Evolutionary conservation across 2,888 invertebrate genomes (phyloP).

Genomic region (Ophioninae sp.): DNA sequence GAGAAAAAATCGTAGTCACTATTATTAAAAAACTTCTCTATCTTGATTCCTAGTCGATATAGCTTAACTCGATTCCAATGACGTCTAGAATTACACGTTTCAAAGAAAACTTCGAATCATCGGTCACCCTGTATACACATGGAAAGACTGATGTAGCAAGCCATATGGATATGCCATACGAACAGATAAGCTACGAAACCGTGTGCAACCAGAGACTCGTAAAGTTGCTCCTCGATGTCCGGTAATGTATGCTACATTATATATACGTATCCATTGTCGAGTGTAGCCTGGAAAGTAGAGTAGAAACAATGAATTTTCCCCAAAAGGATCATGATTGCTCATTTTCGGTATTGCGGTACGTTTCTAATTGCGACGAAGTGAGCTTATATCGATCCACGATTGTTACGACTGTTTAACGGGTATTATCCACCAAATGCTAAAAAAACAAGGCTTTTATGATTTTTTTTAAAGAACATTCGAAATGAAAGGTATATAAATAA

Average conservation of each 20-base stretch:
- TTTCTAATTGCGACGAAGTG: conserved; percentile 1
- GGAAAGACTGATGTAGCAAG: background rate
- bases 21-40: too few relatives aligned
- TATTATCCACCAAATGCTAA: too few relatives aligned
- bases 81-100: too few relatives aligned
- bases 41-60: too few relatives aligned
- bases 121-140: background rate
- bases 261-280: background rate
- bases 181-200: conserved; percentile 5
- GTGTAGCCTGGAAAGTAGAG: background rate
- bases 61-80: too few relatives aligned
- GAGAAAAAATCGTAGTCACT: too few relatives aligned
- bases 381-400: conserved; percentile 22
- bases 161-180: background rate
- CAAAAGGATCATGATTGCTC: background rate
- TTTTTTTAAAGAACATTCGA: too few relatives aligned
- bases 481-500: too few relatives aligned
- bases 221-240: background rate
- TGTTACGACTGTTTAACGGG: background rate
- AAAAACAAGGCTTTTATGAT: too few relatives aligned
- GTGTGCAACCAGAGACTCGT: background rate
- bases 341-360: background rate
- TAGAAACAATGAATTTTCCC: background rate
- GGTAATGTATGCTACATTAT: background rate
- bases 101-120: too few relatives aligned